Evolutionary conservation across 2,797 vertebrate genomes (phyloP), one percentile per base, ranked within the genome.

Genomic region (Todus mexicanus): DNA sequence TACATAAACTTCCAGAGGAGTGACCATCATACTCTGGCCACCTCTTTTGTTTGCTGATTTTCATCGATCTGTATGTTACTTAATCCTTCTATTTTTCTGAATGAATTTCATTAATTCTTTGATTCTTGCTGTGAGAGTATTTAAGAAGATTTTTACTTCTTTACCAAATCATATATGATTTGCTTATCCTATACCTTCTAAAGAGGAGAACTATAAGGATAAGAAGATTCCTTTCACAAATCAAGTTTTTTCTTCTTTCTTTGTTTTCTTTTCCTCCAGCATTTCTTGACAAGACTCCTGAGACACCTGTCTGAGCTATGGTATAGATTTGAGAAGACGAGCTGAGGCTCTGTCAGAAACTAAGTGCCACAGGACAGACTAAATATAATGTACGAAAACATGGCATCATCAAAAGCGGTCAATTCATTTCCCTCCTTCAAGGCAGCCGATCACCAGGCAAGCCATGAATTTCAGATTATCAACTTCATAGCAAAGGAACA

Each of bases 391-490:
- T 50, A 64, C 73, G 43, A 76, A 93, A 86, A 21, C 20, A 59
- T 8, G 61, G 27, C 1, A 0, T 79, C 48, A 25, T 19, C n/a
- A 71, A 53, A 82, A 79, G 20, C 53, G 19, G 8, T 9, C 33
- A 35, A 65, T 92, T 65, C 4, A 61, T 92, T 87, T 69, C 65
- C 37, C 74, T 94, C 45, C 38, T 90, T 96, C 84, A 92, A 74
- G 73, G 48, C 59, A 82, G 42, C 25, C 37, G 70, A 88, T 94
- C 61, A 56, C 54, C 47, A 89, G 71, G 60, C 23, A 78, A 86
- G 18, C 63, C 76, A 51, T 70, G 71, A 87, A 68, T 78, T 92
- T 35, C 50, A 85, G 79, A 50, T 59, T 90, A 80, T 74, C 81
- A 68, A 7, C 21, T 95, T 92, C 78, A 48, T 70, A 57, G 70